Percentiles rank a stretch among this genome's conserved stretches.
Evolutionary conservation across 2,797 vertebrate species (phyloP).

Genomic region (Esox masquinongy): DNA sequence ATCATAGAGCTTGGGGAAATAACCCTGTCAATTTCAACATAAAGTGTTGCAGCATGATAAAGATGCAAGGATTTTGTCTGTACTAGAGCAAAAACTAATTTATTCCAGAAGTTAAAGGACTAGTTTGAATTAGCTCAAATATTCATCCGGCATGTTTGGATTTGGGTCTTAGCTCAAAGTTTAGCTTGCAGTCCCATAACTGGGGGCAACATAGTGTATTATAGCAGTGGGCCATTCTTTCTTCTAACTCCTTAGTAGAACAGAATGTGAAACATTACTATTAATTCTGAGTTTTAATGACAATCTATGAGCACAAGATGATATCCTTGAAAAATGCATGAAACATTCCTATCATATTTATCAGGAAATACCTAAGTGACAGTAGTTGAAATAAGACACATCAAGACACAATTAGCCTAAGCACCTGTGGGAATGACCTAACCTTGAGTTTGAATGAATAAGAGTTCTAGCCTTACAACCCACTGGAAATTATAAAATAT

Average conservation of each 20-base stretch:
- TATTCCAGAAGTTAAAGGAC: background rate
- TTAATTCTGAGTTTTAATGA: background rate
- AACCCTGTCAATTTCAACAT: constrained; percentile 18
- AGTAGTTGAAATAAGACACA: background rate
- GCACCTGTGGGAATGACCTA: background rate
- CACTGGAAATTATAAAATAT: too few relatives aligned
- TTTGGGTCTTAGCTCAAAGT: background rate
- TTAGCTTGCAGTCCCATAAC: background rate
- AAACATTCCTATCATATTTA: background rate
- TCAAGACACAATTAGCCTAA: too few relatives aligned
- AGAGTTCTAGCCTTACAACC: too few relatives aligned
- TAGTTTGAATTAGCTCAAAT: background rate
- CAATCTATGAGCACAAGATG: constrained; percentile 4
- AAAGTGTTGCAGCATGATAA: constrained; percentile 15
- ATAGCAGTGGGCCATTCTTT: background rate
- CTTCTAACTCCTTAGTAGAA: background rate
- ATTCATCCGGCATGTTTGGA: background rate
- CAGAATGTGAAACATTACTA: background rate
- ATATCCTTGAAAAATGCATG: constrained; percentile 21
- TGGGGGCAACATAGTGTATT: background rate
- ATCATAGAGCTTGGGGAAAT: constrained; percentile 21
- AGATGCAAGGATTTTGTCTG: constrained; percentile 26
- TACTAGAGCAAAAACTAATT: constrained; percentile 2
- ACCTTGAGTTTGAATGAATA: background rate
- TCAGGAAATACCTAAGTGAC: background rate